Percentiles rank a stretch among this genome's conserved stretches.
Evolutionary conservation across 2,888 invertebrate genomes (phyloP).

Genomic region (Hedychridium roseum): DNA sequence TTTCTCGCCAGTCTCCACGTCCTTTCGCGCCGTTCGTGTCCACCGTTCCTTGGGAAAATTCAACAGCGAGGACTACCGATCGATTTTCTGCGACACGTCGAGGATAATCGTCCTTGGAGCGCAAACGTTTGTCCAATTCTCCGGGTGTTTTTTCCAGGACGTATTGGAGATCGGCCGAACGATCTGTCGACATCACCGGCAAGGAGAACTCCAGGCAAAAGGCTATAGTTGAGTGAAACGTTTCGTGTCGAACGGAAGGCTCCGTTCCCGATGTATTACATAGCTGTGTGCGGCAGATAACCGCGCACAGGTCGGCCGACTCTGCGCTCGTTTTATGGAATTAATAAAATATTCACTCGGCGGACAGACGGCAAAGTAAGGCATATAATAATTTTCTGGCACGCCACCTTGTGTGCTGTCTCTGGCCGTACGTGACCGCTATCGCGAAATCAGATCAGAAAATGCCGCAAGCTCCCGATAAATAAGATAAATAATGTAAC

Average conservation of each 20-base stretch:
- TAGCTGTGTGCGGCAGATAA: neutral
- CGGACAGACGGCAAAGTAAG: conserved; percentile 48
- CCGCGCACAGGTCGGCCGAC: conserved; percentile 7
- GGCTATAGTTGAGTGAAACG: conserved; percentile 5
- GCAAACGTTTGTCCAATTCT: no score
- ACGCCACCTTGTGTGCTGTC: conserved; percentile 49
- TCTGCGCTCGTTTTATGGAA: conserved; percentile 33
- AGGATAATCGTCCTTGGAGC: no score
- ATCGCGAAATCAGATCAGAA: conserved; percentile 51
- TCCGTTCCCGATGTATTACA: conserved; percentile 2
- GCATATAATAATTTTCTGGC: conserved; percentile 53
- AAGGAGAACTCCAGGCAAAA: no score
- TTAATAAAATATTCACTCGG: conserved; percentile 57
- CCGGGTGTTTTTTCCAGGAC: no score
- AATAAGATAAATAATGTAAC: conserved; percentile 49
- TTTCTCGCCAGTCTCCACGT: conserved; percentile 4
- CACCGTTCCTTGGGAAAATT: no score
- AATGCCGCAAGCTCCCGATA: conserved; percentile 47
- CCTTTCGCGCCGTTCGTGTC: neutral
- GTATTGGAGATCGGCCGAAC: no score
- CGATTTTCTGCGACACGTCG: no score
- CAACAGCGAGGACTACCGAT: no score
- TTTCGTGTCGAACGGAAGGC: conserved; percentile 12
- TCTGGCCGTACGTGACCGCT: conserved; percentile 45
- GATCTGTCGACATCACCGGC: no score